These are phyloP conservation scores for Calcarius lapponicus DNA, from an alignment of 2,797 vertebrate genomes.

Conservation along the genomic window DNA sequence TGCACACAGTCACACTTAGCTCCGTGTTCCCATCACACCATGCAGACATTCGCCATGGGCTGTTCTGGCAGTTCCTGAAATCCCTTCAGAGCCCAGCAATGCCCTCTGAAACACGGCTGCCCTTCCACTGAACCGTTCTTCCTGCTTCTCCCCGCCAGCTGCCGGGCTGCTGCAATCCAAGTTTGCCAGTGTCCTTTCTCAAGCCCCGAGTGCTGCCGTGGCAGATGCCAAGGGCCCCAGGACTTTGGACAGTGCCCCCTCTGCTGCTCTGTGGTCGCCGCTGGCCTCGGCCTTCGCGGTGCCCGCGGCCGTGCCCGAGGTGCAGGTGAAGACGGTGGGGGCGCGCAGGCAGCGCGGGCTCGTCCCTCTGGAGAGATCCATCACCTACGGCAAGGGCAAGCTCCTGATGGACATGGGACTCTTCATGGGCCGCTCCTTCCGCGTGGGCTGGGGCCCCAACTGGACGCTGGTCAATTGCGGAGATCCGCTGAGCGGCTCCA, in stretches of 20 bases:
- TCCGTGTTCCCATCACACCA: fast-evolving
- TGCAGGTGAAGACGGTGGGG: constrained; percentile 82
- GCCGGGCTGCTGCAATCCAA: constrained; percentile 86
- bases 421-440: constrained; percentile 89
- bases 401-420: constrained; percentile 90
- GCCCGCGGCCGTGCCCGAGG: constrained; percentile 76
- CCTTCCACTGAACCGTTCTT: neutral
- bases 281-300: constrained; percentile 74
- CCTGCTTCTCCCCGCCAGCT: constrained; percentile 58
- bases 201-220: constrained; percentile 65
- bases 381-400: constrained; percentile 81
- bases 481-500: constrained; percentile 58
- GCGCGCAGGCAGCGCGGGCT: constrained; percentile 78
- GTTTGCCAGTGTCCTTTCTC: constrained; percentile 68
- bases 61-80: neutral
- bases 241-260: neutral
- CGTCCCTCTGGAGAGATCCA: constrained; percentile 77
- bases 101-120: fast-evolving
- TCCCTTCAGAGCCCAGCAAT: neutral
- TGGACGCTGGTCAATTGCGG: constrained; percentile 89
- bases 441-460: constrained; percentile 92
- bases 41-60: fast-evolving
- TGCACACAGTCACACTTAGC: fast-evolving
- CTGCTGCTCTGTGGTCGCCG: constrained; percentile 61
- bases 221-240: constrained; percentile 32